Conservation (phyloP, 2,888 invertebrate species). For the Lepidocyrtoides sp. region DNA sequence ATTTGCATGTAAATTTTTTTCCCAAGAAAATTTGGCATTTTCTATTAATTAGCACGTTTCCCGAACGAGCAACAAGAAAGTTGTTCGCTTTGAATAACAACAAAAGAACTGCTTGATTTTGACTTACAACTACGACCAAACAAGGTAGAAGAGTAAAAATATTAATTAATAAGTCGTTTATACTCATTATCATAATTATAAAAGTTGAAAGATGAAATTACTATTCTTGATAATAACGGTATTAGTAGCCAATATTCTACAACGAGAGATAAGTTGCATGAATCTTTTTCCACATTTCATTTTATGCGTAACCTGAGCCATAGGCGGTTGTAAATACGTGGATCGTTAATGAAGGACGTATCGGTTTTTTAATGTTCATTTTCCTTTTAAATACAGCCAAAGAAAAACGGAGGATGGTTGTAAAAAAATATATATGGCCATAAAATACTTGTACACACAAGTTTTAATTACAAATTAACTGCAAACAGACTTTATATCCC, state of each 20-base stretch:
- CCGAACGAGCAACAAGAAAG: no score
- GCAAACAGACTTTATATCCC: background rate
- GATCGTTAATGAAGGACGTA: conserved; percentile 12
- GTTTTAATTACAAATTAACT: background rate
- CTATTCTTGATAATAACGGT: background rate
- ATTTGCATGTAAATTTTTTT: background rate
- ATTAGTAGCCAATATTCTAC: background rate
- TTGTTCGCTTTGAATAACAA: background rate
- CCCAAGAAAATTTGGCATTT: background rate
- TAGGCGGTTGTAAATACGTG: background rate
- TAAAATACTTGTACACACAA: conserved; percentile 13
- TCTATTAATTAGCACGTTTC: conserved; percentile 15
- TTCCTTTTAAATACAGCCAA: conserved; percentile 45
- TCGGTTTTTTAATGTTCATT: conserved; percentile 27
- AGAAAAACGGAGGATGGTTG: conserved; percentile 50
- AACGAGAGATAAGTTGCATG: background rate
- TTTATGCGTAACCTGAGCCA: background rate
- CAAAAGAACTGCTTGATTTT: background rate
- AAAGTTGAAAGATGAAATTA: background rate
- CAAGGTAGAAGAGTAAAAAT: background rate
- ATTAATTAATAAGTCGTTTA: conserved; percentile 20
- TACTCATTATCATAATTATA: background rate
- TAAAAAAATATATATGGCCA: conserved; percentile 37
- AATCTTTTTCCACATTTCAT: background rate
- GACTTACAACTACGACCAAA: conserved; percentile 20